Evolutionary conservation across 1,140 invertebrate genomes (phyloP).

Genomic region (Pemphigus obesinymphae): DNA sequence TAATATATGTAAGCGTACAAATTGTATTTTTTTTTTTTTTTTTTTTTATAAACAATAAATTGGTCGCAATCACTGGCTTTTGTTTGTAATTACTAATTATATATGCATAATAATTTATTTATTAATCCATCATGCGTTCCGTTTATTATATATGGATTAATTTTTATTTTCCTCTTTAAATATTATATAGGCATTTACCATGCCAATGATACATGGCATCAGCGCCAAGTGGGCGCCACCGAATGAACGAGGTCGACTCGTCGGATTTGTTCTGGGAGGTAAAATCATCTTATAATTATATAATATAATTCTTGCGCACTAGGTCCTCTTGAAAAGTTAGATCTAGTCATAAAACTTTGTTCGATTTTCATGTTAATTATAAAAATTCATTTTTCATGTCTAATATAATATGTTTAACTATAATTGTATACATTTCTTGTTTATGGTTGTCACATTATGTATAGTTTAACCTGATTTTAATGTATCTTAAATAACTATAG

Average conservation of each 20-base stretch:
- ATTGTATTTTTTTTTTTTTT: too few species aligned
- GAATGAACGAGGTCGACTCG: slow-evolving; percentile 57
- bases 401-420: too few species aligned
- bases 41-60: not conserved
- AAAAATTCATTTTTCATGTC: too few species aligned
- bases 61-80: too few species aligned
- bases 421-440: too few species aligned
- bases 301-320: not conserved
- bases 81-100: too few species aligned
- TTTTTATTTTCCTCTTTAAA: not conserved
- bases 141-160: not conserved
- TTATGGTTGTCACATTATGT: too few species aligned
- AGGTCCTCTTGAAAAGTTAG: not conserved
- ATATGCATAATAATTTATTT: not conserved
- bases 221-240: slow-evolving; percentile 65
- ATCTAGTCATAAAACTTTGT: not conserved
- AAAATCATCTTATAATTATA: not conserved
- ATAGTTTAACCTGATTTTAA: too few species aligned
- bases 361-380: too few species aligned
- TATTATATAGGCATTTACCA: slow-evolving; percentile 64
- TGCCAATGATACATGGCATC: slow-evolving; percentile 77
- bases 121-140: not conserved
- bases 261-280: slow-evolving; percentile 58
- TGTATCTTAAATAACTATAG: too few species aligned
- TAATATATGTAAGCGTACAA: not conserved